phyloP scores from a whole-genome alignment of 2,888 invertebrate species.

The Biston stratarius region DNA sequence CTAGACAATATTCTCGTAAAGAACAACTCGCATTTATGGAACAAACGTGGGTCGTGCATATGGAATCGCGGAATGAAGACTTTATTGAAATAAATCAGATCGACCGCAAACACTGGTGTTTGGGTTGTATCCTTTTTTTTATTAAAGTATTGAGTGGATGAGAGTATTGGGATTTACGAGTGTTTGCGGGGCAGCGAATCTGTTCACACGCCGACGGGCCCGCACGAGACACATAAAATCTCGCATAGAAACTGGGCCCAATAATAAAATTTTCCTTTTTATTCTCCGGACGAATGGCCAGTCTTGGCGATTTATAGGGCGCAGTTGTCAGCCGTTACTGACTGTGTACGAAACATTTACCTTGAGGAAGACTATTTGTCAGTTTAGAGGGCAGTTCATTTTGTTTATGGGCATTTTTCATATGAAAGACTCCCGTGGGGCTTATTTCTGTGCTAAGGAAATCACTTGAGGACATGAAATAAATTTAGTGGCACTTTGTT shows the following conservation, averaged over 20 bases:
- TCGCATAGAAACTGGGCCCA: slow-evolving; percentile 57
- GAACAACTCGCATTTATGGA: slow-evolving; percentile 34
- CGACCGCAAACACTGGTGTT: slow-evolving; percentile 57
- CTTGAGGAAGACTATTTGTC: slow-evolving; percentile 49
- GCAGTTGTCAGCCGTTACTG: slow-evolving; percentile 53
- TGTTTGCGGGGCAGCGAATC: slow-evolving; percentile 71
- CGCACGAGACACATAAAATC: slow-evolving; percentile 69
- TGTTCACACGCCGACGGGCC: slow-evolving; percentile 60
- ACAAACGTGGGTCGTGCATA: slow-evolving; percentile 40
- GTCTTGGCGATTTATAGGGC: slow-evolving; percentile 54
- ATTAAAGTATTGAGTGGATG: slow-evolving; percentile 67
- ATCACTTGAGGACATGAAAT: slow-evolving; percentile 41
- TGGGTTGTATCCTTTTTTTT: slow-evolving; percentile 55
- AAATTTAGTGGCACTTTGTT: slow-evolving; percentile 38
- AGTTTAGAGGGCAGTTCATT: slow-evolving; percentile 46
- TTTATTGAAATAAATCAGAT: slow-evolving; percentile 74
- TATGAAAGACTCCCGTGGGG: slow-evolving; percentile 39
- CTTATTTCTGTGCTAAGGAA: slow-evolving; percentile 40
- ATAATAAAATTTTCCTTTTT: slow-evolving; percentile 70
- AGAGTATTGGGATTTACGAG: slow-evolving; percentile 74
- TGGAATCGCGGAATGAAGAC: slow-evolving; percentile 52
- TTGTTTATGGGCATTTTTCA: slow-evolving; percentile 44
- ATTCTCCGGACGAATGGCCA: slow-evolving; percentile 56
- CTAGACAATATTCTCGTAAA: slow-evolving; percentile 40
- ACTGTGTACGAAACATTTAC: slow-evolving; percentile 50